A percentile compares a stretch with the other conserved stretches of the same genome.
Conservation (phyloP, 2,113 vertebrate genomes). For the Pelmatolapia mariae region DNA sequence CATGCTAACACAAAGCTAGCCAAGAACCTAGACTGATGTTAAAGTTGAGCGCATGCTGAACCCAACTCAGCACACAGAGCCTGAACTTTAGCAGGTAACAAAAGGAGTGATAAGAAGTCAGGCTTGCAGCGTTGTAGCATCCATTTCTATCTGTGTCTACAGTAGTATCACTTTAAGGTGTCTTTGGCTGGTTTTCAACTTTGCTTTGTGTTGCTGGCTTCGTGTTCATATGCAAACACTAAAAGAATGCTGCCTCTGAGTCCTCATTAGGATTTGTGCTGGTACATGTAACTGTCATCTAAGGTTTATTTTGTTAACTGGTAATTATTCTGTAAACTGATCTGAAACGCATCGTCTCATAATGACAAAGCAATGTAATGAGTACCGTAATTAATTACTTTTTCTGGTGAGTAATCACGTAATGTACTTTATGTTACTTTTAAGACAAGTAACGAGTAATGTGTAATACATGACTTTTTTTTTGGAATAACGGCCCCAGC, state of each 20-base stretch:
- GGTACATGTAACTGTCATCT: background rate
- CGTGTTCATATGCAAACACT: background rate
- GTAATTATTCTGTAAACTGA: background rate
- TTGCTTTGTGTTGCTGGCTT: background rate
- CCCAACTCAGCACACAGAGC: background rate
- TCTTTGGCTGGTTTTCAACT: background rate
- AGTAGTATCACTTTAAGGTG: background rate
- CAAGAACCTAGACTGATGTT: background rate
- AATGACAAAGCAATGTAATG: background rate
- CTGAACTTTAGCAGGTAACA: rapidly evolving
- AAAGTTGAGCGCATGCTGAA: rapidly evolving
- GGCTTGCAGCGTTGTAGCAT: background rate
- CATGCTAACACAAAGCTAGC: background rate
- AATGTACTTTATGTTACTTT: background rate
- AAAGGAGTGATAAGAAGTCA: background rate
- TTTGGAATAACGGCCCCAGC: background rate
- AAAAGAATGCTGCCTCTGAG: rapidly evolving
- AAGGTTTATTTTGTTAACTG: background rate
- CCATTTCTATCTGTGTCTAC: background rate
- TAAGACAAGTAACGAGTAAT: background rate
- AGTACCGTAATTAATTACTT: background rate
- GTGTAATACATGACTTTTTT: background rate
- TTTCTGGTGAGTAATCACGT: background rate
- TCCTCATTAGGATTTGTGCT: background rate
- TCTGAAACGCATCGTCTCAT: rapidly evolving